phyloP scores from a whole-genome alignment of 2,113 vertebrate genomes.

The Tyto alba region DNA sequence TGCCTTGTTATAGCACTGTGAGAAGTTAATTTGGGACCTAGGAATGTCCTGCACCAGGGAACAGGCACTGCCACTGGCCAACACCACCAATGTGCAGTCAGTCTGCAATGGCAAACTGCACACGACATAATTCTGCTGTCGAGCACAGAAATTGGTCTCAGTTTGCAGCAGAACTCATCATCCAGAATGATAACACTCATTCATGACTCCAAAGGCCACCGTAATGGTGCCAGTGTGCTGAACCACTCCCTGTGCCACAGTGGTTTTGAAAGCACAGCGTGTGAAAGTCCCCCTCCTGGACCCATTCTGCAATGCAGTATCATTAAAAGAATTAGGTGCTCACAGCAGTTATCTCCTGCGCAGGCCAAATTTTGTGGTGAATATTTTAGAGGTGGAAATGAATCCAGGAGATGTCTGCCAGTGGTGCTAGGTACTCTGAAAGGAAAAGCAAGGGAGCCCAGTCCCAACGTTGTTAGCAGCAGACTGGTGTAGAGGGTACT shows the following conservation, averaged over 20 bases:
- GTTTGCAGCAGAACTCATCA: background rate
- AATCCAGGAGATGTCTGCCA: background rate
- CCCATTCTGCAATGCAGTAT: background rate
- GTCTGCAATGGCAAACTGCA: rapidly evolving
- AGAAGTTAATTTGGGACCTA: background rate
- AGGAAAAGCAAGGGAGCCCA: background rate
- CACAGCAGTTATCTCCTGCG: background rate
- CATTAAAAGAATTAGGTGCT: background rate
- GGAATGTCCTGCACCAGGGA: background rate
- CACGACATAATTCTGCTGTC: background rate
- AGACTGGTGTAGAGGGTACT: background rate
- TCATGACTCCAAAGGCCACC: background rate
- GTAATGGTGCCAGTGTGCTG: rapidly evolving
- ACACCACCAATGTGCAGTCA: too few species aligned
- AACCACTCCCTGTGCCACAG: background rate
- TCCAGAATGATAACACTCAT: background rate
- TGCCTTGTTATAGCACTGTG: background rate
- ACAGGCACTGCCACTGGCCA: too few species aligned
- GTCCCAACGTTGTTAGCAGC: background rate
- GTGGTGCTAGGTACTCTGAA: background rate
- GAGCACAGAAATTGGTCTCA: background rate
- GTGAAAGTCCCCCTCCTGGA: background rate
- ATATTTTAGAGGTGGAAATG: background rate
- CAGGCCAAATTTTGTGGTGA: background rate
- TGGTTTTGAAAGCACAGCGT: background rate